A percentile compares a stretch with the other conserved stretches of the same genome.
These are phyloP conservation scores for Gonocerus acuteangulatus DNA, from an alignment of 2,888 invertebrate genomes.

Conservation along the genomic window DNA sequence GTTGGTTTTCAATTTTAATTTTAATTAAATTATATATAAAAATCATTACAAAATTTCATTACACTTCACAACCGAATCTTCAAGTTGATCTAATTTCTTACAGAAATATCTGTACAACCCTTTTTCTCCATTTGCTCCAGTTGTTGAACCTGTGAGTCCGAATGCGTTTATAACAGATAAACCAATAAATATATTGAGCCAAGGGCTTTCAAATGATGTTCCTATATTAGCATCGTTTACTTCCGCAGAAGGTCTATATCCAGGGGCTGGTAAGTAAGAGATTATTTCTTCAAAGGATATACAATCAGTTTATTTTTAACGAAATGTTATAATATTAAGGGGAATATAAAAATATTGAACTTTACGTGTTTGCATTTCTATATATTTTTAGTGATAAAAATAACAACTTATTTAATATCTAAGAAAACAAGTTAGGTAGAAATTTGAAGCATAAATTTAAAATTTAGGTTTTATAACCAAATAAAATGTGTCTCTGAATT, in stretches of 20 bases:
- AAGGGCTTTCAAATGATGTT: constrained; percentile 54
- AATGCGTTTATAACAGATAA: constrained; percentile 59
- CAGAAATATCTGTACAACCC: constrained; percentile 56
- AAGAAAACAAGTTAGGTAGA: too few relatives aligned
- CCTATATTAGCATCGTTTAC: constrained; percentile 63
- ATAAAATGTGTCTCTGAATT: too few relatives aligned
- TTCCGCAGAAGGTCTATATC: constrained; percentile 65
- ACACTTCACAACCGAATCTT: neutral
- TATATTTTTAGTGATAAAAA: too few relatives aligned
- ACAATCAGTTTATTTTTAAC: too few relatives aligned
- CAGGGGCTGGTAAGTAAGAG: constrained; percentile 59
- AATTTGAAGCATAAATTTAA: too few relatives aligned
- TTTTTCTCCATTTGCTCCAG: constrained; percentile 65
- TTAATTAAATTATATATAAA: neutral
- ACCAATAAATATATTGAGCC: constrained; percentile 55
- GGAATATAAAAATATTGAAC: too few relatives aligned
- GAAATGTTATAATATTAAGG: too few relatives aligned
- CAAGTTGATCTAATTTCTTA: constrained; percentile 36
- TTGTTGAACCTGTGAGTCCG: constrained; percentile 51
- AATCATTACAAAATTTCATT: neutral
- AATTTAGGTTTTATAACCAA: too few relatives aligned
- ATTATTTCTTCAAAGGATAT: too few relatives aligned
- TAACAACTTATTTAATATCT: too few relatives aligned
- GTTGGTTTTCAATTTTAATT: too few relatives aligned
- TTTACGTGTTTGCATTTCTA: too few relatives aligned